Base-by-base conservation (phyloP, 1,140 invertebrate species). In the Atta texana region DNA sequence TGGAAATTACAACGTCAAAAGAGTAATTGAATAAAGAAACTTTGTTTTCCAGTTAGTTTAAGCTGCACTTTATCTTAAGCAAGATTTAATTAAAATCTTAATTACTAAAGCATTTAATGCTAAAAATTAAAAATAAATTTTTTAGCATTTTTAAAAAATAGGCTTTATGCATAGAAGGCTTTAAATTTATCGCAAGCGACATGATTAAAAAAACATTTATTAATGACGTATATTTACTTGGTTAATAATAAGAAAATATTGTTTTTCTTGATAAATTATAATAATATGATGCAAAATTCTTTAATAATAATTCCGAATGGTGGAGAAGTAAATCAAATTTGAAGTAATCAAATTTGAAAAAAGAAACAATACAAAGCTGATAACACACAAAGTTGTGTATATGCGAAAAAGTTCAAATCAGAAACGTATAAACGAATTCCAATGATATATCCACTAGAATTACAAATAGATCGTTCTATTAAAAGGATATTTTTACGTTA, bases 81-180 rank as follows among this genome's bases (percentile, higher is more conserved):
- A 71, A 84, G 55, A 84, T 84, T 84, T 84, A 84, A 84, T 84
- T 84, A 84, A 84, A 84, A 75, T 84, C 55, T 75, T 84, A 84
- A 74, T 84, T 75, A 63, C 69, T 84, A 59, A 84, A 84, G 57
- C 55, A 75, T 84, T 63, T 84, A 84, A 74, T 84, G 69, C 39
- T 75, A 75, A 61, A 75, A 63, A 84, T 84, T 84, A 75, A 74
- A 84, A 61, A 74, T 31, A 14, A 18, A 51, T 51, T 49, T 81
- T 74, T 51, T 74, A 74, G 14, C n/a, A 34, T 84, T 82, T 75
- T 18, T 3, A 74, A 61, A 21, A 61, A 7, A 7, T 16, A 74
- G 8, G 12, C 4, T 72, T 61, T 34, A 12, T 14, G 10, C 24
- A 12, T 14, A 14, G 28, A 44, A 14, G 6, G 44, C 2, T 44